Base-by-base conservation (phyloP, 2,797 vertebrate species). In the Enteromius radiatus region DNA sequence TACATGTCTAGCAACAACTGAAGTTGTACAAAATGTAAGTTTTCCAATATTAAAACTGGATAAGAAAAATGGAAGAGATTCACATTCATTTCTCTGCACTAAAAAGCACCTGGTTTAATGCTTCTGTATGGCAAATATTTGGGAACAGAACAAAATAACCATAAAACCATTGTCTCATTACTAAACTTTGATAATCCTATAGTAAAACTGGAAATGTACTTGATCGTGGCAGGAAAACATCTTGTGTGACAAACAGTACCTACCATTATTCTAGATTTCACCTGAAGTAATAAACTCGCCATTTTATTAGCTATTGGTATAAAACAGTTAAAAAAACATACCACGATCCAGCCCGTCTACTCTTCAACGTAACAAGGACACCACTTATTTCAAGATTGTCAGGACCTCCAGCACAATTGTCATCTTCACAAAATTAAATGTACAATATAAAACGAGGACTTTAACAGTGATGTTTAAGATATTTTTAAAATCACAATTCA, bases 11-110 rank as follows among this genome's bases (percentile, higher is more conserved):
- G 15, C 23, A 0, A 28, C 26, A 31, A 63, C 14, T 26, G 0
- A 63, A 86, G 84, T 75, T 80, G 54, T 47, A 61, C 77, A 61
- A 68, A 33, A 79, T 85, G 84, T 63, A 86, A 47, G 75, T 85
- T 84, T 86, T 52, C 36, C 36, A 3, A 68, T 26, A 59, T 71
- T 64, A 81, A 75, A 75, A 86, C 41, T 59, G 28, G 9, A 70
- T 79, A 26, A 63, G 8, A 47, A 74, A 63, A 76, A 64, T 45
- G 21, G 33, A 80, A 68, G 26, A 19, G 54, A 68, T 76, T 85
- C 80, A 54, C 73, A 77, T 41, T 31, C 33, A 67, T 80, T 79
- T 73, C 33, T 61, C 4, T 61, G 7, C 21, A 15, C 3, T 14
- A n/a, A 19, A 74, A 49, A 45, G 17, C 26, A 45, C 52, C 26